Evolutionary conservation across 2,113 vertebrate species (phyloP).

Genomic region (Nematolebias whitei): DNA sequence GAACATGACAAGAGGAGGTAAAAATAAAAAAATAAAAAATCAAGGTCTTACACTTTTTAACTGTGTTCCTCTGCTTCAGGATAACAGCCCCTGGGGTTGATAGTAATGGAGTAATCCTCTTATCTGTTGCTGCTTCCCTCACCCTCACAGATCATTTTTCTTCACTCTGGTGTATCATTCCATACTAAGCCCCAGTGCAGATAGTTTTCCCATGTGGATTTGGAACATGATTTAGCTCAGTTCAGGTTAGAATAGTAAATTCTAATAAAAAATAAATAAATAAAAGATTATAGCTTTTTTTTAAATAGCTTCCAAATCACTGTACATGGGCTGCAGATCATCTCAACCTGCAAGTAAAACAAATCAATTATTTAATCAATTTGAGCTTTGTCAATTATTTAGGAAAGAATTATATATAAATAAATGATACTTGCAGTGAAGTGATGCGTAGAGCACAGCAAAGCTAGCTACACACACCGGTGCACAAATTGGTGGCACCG

Average conservation of each 20-base stretch:
- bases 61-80: constrained; percentile 54
- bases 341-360: not conserved
- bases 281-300: too few relatives aligned
- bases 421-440: too few relatives aligned
- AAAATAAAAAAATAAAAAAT: constrained; percentile 29
- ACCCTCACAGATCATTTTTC: constrained; percentile 62
- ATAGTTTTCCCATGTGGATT: constrained; percentile 56
- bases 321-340: not conserved
- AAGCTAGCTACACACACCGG: constrained; percentile 27
- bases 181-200: constrained; percentile 39
- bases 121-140: constrained; percentile 75
- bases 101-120: constrained; percentile 82
- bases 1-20: constrained; percentile 34
- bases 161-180: constrained; percentile 58
- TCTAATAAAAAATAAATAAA: constrained; percentile 13
- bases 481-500: constrained; percentile 18
- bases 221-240: constrained; percentile 39
- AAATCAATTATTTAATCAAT: not conserved
- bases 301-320: too few relatives aligned
- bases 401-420: too few relatives aligned
- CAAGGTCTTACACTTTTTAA: constrained; percentile 79
- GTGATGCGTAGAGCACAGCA: constrained; percentile 11
- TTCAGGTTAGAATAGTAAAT: constrained; percentile 44
- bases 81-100: constrained; percentile 72
- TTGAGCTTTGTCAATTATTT: not conserved